Base-by-base conservation (phyloP, 2,888 invertebrate species). In the Athetis lepigone region DNA sequence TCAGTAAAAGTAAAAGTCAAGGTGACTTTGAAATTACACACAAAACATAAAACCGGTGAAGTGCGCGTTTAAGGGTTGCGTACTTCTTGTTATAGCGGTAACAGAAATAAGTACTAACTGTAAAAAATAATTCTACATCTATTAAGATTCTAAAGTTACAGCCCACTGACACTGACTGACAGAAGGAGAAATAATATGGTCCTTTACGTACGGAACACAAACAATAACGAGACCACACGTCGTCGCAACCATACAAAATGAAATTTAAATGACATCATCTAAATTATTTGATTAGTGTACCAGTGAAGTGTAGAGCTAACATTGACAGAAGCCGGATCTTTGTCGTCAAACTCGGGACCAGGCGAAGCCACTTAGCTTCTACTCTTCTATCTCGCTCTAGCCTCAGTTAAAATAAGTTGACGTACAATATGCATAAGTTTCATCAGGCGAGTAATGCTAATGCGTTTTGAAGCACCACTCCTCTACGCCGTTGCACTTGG, bases 381-480 rank as follows among this genome's bases (percentile, higher is more conserved):
- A 50, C 39, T 46, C 36, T 8, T 73, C 56, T 62, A 55, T 77
- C 77, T 86, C 83, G 72, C 81, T 80, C 79, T 65, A 60, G 60
- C 80, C 60, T 69, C 63, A 76, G 76, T 75, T 76, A 80, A 81
- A 85, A 85, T 81, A 84, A 79, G 62, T 76, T 66, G 65, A 66
- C 68, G 70, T 80, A 83, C 77, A 82, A 80, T 83, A 83, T 85
- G 83, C 81, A 82, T 81, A 82, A 85, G 88, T 85, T 86, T 83
- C 86, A 86, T 85, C 83, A 82, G 75, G 77, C 87, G 78, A 81
- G 84, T 83, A 85, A 88, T 86, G 88, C 83, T 90, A 90, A 89
- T 90, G 90, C 84, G 84, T 90, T 90, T 89, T 86, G 81, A 83
- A 89, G 88, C 75, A 85, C 86, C 89, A 83, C 86, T 88, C 79